Evolutionary conservation across 2,888 invertebrate species (phyloP), one percentile per base, ranked within the genome.

Genomic region (Tigriopus californicus): DNA sequence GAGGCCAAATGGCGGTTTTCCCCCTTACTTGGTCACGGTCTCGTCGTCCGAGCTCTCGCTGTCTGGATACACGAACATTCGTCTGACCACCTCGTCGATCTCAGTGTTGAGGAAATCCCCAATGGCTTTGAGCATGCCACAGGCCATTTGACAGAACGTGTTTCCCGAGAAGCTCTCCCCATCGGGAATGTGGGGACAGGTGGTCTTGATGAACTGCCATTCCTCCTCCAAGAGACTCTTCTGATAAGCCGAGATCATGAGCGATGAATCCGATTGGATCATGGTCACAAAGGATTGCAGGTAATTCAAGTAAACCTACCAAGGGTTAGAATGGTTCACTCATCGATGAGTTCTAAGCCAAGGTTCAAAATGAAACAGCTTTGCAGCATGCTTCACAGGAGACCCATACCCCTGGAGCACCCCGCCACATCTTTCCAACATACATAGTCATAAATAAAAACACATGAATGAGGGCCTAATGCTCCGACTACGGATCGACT

Each of bases 211-310:
- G 73, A 91, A 92, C 64, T 77, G 77, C 89, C 90, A 91, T 70
- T 92, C 91, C 61, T 83, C 82, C 69, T 88, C 85, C 62, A 92
- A 75, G 20, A 82, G 76, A 65, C 82, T 79, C 69, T 89, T 87
- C 62, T 82, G 78, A 67, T 81, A 74, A 22, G 61, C 54, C 12
- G 54, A 61, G 12, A 60, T 47, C 2, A 60, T 53, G n/a, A 55
- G 51, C 62, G 79, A 12, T 72, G 44, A 24, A 20, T 64, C 61
- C 44, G 63, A 60, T 52, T 64, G 64, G 46, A 67, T 71, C 71
- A 80, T 79, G 62, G 79, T 73, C 4, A 89, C 84, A 82, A 89
- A 85, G 66, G 81, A 82, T 62, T 81, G 80, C 62, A 92, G 76
- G 73, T 92, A 92, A 64, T 84, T 82, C 65, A 94, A 76, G 72